Percentiles rank a stretch among this genome's conserved stretches.
phyloP scores from a whole-genome alignment of 2,113 vertebrate species.

The Thymallus thymallus region DNA sequence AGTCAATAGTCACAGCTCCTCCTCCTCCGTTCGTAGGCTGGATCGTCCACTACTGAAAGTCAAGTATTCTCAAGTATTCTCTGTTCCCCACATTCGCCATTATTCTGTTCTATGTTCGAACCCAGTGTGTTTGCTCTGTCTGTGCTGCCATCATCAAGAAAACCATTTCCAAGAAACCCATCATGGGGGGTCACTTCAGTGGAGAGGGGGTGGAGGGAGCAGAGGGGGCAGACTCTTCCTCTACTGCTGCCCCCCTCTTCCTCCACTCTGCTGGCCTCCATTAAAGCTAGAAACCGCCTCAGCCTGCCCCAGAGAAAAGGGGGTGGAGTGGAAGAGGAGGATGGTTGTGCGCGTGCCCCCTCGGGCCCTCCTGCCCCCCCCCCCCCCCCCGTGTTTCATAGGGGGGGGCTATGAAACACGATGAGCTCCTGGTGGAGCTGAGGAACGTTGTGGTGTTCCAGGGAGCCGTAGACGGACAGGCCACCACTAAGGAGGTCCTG shows the following conservation, averaged over 20 bases:
- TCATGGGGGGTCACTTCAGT: slow-evolving; percentile 73
- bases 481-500: slow-evolving; percentile 87
- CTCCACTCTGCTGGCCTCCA: slow-evolving; percentile 82
- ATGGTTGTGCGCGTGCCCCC: slow-evolving; percentile 1
- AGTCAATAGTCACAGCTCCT: too few relatives aligned
- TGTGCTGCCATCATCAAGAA: slow-evolving; percentile 66
- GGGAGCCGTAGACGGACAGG: slow-evolving; percentile 82
- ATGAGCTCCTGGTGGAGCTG: slow-evolving; percentile 87
- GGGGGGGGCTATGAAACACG: slow-evolving; percentile 84
- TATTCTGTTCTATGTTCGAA: neutral
- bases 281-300: slow-evolving; percentile 87
- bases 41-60: too few relatives aligned
- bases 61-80: too few relatives aligned
- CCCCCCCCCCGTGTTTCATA: too few relatives aligned
- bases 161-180: slow-evolving; percentile 62
- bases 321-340: slow-evolving; percentile 58
- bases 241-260: slow-evolving; percentile 69
- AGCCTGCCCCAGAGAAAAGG: slow-evolving; percentile 68
- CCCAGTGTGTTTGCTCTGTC: neutral
- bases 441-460: slow-evolving; percentile 94
- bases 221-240: neutral
- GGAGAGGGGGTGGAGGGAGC: slow-evolving; percentile 67
- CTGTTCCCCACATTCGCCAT: too few relatives aligned
- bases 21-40: too few relatives aligned
- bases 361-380: slow-evolving; percentile 1